These are phyloP conservation scores for Epiblema foenella DNA, from an alignment of 2,888 invertebrate genomes.

Conservation along the genomic window DNA sequence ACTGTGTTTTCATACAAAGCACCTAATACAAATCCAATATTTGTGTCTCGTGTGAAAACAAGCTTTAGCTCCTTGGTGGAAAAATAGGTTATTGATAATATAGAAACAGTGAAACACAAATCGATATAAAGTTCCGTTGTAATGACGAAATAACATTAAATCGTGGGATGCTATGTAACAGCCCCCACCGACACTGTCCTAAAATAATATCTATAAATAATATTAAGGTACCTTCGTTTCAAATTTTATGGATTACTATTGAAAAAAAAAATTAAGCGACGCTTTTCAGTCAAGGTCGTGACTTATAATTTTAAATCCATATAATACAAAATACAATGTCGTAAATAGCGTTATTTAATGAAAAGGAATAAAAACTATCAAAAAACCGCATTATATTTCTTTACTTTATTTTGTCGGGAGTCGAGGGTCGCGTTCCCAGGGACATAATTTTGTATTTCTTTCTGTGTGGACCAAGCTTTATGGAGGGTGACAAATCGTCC, in stretches of 20 bases:
- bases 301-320: slow-evolving; percentile 46
- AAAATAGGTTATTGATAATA: no score
- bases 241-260: slow-evolving; percentile 7
- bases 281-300: slow-evolving; percentile 45
- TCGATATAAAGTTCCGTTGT: background rate
- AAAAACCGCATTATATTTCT: slow-evolving; percentile 40
- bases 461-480: slow-evolving; percentile 55
- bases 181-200: slow-evolving; percentile 28
- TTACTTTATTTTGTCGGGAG: slow-evolving; percentile 34
- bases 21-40: background rate
- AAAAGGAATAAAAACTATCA: slow-evolving; percentile 26
- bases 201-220: slow-evolving; percentile 43
- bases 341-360: slow-evolving; percentile 36
- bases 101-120: no score
- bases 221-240: slow-evolving; percentile 4
- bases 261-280: slow-evolving; percentile 8
- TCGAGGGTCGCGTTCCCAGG: slow-evolving; percentile 69
- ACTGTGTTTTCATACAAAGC: background rate
- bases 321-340: slow-evolving; percentile 46
- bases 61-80: background rate
- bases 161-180: slow-evolving; percentile 14
- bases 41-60: background rate
- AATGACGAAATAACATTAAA: background rate
- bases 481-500: slow-evolving; percentile 64
- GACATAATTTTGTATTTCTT: slow-evolving; percentile 70